Evolutionary conservation across 2,113 vertebrate species (phyloP).

Genomic region (Eleginops maclovinus): DNA sequence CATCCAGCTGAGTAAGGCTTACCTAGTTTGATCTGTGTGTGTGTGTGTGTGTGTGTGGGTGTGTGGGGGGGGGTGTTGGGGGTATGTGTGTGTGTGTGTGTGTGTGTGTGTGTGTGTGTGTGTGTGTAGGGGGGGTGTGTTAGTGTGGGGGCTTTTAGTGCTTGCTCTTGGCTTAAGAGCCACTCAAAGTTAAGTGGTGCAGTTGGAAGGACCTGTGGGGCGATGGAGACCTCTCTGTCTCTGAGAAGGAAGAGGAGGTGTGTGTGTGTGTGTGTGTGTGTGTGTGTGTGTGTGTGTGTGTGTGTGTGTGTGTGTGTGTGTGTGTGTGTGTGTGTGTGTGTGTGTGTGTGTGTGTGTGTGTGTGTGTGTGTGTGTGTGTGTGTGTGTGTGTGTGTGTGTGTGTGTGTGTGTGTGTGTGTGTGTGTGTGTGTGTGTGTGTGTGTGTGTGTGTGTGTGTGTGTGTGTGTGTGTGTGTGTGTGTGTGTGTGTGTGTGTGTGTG

Average conservation of each 20-base stretch:
- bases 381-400: conserved; percentile 2
- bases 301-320: conserved; percentile 1
- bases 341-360: conserved; percentile 2
- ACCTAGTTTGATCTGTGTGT: conserved; percentile 9
- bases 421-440: conserved; percentile 4
- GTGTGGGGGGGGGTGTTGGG: conserved; percentile 15
- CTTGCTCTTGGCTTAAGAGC: conserved; percentile 52
- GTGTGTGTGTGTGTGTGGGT: conserved; percentile 13
- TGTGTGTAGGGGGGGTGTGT: background rate
- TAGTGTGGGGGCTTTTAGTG: no score
- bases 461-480: conserved; percentile 4
- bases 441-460: conserved; percentile 5
- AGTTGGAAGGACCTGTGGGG: conserved; percentile 24
- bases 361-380: conserved; percentile 5
- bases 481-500: conserved; percentile 3
- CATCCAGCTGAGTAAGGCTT: conserved; percentile 21
- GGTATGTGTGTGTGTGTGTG: background rate
- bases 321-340: background rate
- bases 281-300: conserved; percentile 3
- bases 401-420: conserved; percentile 5
- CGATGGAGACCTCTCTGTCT: conserved; percentile 10
- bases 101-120: background rate
- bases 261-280: conserved; percentile 1
- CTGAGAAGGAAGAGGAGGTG: conserved; percentile 2
- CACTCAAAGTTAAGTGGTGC: conserved; percentile 55